Conservation (phyloP, 2,888 invertebrate species). For the Caradrina kadenii region DNA sequence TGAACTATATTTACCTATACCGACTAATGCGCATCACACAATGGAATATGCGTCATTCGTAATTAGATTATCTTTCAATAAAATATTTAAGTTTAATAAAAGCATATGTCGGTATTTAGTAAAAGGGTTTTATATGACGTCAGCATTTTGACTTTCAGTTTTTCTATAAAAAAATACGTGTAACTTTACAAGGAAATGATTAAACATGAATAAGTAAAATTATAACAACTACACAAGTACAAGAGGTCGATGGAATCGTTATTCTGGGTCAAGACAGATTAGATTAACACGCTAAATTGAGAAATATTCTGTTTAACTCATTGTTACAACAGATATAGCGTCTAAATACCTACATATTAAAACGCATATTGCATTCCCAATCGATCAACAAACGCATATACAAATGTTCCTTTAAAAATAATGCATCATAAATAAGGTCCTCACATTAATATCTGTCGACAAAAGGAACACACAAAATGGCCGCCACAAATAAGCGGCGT, state of each 20-base stretch:
- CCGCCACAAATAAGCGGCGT: slow-evolving; percentile 80
- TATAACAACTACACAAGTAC: slow-evolving; percentile 8
- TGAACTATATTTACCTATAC: slow-evolving; percentile 46
- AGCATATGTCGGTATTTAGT: slow-evolving; percentile 25
- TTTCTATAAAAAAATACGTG: no score
- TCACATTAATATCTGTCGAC: slow-evolving; percentile 78
- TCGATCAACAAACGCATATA: slow-evolving; percentile 10
- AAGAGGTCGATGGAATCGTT: slow-evolving; percentile 53
- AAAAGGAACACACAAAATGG: slow-evolving; percentile 86
- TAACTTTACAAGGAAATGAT: slow-evolving; percentile 12
- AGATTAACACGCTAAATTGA: slow-evolving; percentile 61
- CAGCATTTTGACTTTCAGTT: slow-evolving; percentile 1
- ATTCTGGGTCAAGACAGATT: slow-evolving; percentile 63
- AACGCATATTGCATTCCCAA: slow-evolving; percentile 6
- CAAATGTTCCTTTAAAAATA: slow-evolving; percentile 34
- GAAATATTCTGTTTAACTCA: slow-evolving; percentile 45
- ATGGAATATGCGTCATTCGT: slow-evolving; percentile 44
- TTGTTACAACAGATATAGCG: not conserved
- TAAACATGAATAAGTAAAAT: slow-evolving; percentile 30
- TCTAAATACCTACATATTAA: slow-evolving; percentile 29
- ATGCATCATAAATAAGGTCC: slow-evolving; percentile 64
- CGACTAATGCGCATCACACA: slow-evolving; percentile 43
- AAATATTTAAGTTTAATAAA: slow-evolving; percentile 24
- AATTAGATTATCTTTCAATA: slow-evolving; percentile 50
- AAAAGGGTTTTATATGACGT: slow-evolving; percentile 21